phyloP scores from a whole-genome alignment of 1,140 invertebrate species.

The Chelonus insularis region DNA sequence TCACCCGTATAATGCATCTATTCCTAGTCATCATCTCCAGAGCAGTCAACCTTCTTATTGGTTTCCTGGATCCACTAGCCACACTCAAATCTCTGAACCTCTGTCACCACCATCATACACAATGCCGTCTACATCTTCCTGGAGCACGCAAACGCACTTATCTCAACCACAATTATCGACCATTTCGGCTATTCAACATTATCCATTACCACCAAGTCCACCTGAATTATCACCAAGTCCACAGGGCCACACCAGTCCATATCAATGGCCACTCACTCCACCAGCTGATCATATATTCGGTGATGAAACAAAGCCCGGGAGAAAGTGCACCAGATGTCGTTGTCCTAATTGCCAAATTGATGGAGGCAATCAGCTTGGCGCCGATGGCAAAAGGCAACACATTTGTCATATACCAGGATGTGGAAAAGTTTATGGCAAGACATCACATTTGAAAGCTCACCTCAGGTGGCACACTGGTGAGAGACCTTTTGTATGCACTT shows the following conservation, averaged over 20 bases:
- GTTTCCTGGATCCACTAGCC: constrained; percentile 30
- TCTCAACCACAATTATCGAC: constrained; percentile 28
- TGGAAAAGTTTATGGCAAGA: constrained; percentile 89
- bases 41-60: constrained; percentile 38
- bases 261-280: constrained; percentile 43
- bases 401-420: constrained; percentile 91
- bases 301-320: constrained; percentile 29
- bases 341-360: constrained; percentile 75
- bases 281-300: constrained; percentile 28
- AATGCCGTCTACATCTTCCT: constrained; percentile 38
- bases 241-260: constrained; percentile 31
- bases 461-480: constrained; percentile 84
- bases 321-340: constrained; percentile 65
- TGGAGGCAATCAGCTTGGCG: constrained; percentile 60
- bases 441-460: constrained; percentile 87
- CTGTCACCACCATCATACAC: constrained; percentile 37
- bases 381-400: constrained; percentile 76
- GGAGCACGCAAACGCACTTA: constrained; percentile 34
- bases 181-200: constrained; percentile 37
- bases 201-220: constrained; percentile 40
- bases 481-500: constrained; percentile 74
- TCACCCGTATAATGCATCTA: constrained; percentile 38
- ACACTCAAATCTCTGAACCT: constrained; percentile 37
- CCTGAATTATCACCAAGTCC: constrained; percentile 34
- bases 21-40: constrained; percentile 21